These are phyloP conservation scores for Tipula vernalis DNA, from an alignment of 2,888 invertebrate species.

Conservation along the genomic window DNA sequence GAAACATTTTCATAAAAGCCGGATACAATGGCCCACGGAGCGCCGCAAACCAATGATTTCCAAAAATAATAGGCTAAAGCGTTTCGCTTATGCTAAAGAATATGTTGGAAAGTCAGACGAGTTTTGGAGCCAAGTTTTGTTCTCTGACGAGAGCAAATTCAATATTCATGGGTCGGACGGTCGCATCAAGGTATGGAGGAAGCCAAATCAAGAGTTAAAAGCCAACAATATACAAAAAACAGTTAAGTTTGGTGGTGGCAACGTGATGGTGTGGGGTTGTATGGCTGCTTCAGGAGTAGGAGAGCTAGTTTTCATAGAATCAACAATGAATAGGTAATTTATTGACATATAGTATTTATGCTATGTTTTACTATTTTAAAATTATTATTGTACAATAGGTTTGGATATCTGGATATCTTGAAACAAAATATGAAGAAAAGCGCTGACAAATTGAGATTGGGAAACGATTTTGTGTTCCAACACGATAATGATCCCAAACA, in stretches of 20 bases:
- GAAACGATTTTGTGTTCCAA: background rate
- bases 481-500: background rate
- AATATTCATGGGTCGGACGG: background rate
- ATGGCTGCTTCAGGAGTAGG: background rate
- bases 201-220: background rate
- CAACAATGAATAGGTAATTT: too few relatives aligned
- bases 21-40: background rate
- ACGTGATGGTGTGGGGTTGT: too few relatives aligned
- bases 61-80: background rate
- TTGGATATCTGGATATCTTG: background rate
- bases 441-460: background rate
- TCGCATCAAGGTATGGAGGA: background rate
- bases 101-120: too few relatives aligned
- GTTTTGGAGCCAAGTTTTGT: too few relatives aligned
- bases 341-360: too few relatives aligned
- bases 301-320: background rate
- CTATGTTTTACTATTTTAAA: too few relatives aligned
- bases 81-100: too few relatives aligned
- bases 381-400: background rate
- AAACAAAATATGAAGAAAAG: background rate
- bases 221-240: background rate
- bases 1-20: background rate
- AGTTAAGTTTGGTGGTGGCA: too few relatives aligned
- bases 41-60: background rate
- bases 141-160: background rate